These are phyloP conservation scores for Paelopatides confundens DNA, from an alignment of 53 echinoderm and acorn worm genomes.

Conservation along the genomic window DNA sequence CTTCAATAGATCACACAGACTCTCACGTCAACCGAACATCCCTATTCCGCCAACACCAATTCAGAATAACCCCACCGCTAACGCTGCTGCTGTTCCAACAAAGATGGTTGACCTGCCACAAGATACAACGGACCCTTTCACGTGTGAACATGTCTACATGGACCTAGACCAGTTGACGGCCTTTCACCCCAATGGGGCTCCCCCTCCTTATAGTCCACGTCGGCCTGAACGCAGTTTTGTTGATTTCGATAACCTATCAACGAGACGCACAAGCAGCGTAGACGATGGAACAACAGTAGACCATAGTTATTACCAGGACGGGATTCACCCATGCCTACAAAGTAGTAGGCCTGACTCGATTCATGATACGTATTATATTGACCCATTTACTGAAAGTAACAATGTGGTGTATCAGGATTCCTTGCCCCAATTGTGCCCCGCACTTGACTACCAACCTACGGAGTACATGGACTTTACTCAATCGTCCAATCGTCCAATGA, in stretches of 20 bases:
- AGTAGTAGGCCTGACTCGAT: neutral
- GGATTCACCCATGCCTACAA: neutral
- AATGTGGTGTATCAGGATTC: neutral
- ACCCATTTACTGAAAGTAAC: neutral
- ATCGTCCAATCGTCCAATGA: neutral
- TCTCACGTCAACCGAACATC: conserved; percentile 35
- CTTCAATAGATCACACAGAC: neutral
- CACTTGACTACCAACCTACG: neutral
- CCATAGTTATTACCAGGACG: conserved; percentile 20
- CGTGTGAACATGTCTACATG: conserved; percentile 25
- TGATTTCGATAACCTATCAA: conserved; percentile 27
- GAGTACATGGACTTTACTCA: conserved; percentile 22
- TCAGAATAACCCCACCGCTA: neutral
- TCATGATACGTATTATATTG: conserved; percentile 6
- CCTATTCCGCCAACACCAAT: conserved; percentile 35
- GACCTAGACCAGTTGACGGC: conserved; percentile 19
- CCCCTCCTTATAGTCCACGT: conserved; percentile 37
- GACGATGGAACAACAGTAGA: neutral
- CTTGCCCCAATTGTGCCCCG: neutral
- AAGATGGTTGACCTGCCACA: neutral
- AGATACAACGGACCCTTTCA: neutral
- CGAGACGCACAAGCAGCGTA: neutral
- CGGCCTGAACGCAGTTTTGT: neutral
- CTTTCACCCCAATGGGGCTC: neutral
- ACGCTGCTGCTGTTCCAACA: neutral